These are phyloP conservation scores for Sminthurides bifidus DNA, from an alignment of 1,140 invertebrate genomes.

Conservation along the genomic window DNA sequence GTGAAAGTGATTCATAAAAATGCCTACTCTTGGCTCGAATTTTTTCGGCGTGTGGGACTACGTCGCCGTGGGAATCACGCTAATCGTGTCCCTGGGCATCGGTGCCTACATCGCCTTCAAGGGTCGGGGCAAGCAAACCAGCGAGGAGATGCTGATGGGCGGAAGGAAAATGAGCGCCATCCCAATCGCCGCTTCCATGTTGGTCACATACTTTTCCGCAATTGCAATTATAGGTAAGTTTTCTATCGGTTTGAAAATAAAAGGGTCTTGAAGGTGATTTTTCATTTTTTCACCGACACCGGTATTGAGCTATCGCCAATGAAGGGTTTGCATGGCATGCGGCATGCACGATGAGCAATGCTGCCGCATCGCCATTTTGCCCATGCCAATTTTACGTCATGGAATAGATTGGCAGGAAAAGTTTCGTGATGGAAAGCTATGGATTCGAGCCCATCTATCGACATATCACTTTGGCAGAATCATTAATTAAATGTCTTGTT, in stretches of 20 bases:
- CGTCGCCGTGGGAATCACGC: constrained; percentile 6
- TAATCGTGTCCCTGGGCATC: constrained; percentile 19
- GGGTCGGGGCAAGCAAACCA: constrained; percentile 9
- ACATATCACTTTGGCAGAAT: constrained; percentile 2
- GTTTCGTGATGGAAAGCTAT: not conserved
- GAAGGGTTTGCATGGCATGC: not conserved
- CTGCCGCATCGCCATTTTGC: no score
- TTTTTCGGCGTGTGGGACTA: constrained; percentile 23
- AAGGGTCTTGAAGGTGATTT: not conserved
- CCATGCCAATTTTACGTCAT: not conserved
- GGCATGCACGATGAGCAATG: no score
- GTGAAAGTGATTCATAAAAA: not conserved
- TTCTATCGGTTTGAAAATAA: not conserved
- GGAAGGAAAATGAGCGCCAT: constrained; percentile 16
- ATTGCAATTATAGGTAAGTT: constrained; percentile 22
- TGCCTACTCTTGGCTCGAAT: constrained; percentile 3
- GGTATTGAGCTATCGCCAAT: not conserved
- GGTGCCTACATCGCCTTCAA: constrained; percentile 9
- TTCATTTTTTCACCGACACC: not conserved
- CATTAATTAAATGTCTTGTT: constrained; percentile 3
- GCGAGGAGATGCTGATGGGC: constrained; percentile 24
- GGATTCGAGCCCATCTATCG: not conserved
- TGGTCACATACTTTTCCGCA: constrained; percentile 24
- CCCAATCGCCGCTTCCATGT: constrained; percentile 19
- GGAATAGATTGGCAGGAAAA: not conserved